Base-by-base conservation (phyloP, 2,113 vertebrate species). In the Corythornis madagascariensis region DNA sequence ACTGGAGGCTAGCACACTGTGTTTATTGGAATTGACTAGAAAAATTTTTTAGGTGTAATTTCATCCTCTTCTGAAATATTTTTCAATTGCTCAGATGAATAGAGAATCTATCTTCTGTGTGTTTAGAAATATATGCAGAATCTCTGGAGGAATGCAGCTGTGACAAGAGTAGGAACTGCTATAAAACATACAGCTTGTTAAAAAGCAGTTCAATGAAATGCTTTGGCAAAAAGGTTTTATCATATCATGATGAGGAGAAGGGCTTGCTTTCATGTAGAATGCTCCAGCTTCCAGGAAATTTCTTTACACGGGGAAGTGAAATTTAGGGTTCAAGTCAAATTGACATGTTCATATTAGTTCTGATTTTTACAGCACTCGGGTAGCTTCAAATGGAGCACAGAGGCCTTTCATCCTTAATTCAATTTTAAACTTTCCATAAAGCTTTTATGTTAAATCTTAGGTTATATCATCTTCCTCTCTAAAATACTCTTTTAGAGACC, bases 341-440 rank as follows among this genome's bases (percentile, higher is more conserved):
- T 69, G 89, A 61, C 66, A 16, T 86, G 60, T 90, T 83, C 57
- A 3, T 76, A 9, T 70, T 76, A 43, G 56, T 83, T 92, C 28
- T 43, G 75, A 60, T 77, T 88, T 79, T 40, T 69, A 94, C 86
- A 85, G 47, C 55, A 66, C 56, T 65, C 38, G 13, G 71, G 71
- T 74, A 77, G 31, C 61, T 88, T 94, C 73, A 88, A 60, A 69
- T 67, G 76, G 57, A 90, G 59, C 69, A 69, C 69, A 86, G 33
- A 83, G 60, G 29, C 57, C 48, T 91, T 95, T 92, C 59, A 92
- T 89, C 71, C 59, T 56, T 86, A 81, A 78, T 85, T 91, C 12
- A 13, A 85, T 91, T 67, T 74, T 50, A 90, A 91, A 90, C 77
- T 81, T 31, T 25, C 73, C 43, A 74, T 90, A 72, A 93, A 77